Evolutionary conservation across 2,113 vertebrate species (phyloP).

Genomic region (Romanogobio albipinnatus): DNA sequence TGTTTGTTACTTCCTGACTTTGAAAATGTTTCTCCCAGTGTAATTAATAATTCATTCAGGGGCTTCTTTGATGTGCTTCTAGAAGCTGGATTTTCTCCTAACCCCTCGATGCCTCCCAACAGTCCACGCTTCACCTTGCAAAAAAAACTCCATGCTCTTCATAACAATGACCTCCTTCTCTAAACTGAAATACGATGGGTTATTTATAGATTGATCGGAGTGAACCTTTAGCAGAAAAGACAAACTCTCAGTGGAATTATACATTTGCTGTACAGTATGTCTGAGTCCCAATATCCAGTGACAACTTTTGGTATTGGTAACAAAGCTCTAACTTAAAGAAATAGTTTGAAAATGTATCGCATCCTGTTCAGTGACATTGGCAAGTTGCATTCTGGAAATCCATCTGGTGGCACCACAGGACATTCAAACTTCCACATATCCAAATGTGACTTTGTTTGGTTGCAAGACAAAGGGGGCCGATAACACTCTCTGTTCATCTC

Average conservation of each 20-base stretch:
- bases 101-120: slow-evolving; percentile 51
- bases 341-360: neutral
- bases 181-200: neutral
- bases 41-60: slow-evolving; percentile 72
- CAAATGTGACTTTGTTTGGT: slow-evolving; percentile 21
- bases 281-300: neutral
- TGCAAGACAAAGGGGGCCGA: slow-evolving; percentile 6
- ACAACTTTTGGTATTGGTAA: neutral
- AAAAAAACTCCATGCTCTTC: slow-evolving; percentile 34
- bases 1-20: slow-evolving; percentile 64
- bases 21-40: slow-evolving; percentile 58
- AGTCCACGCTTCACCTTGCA: slow-evolving; percentile 25
- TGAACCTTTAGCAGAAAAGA: neutral
- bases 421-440: slow-evolving; percentile 18
- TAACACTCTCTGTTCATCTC: slow-evolving; percentile 16
- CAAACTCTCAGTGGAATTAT: neutral
- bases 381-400: slow-evolving; percentile 58
- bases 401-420: slow-evolving; percentile 65
- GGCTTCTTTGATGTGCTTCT: slow-evolving; percentile 69
- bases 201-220: slow-evolving; percentile 22
- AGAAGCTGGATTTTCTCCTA: slow-evolving; percentile 59
- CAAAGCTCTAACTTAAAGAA: neutral
- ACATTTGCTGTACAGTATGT: neutral
- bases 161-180: slow-evolving; percentile 56
- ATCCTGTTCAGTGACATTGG: slow-evolving; percentile 62